Percentiles rank a stretch among this genome's conserved stretches.
Conservation (phyloP, 2,113 vertebrate genomes). For the Synchiropus splendidus region DNA sequence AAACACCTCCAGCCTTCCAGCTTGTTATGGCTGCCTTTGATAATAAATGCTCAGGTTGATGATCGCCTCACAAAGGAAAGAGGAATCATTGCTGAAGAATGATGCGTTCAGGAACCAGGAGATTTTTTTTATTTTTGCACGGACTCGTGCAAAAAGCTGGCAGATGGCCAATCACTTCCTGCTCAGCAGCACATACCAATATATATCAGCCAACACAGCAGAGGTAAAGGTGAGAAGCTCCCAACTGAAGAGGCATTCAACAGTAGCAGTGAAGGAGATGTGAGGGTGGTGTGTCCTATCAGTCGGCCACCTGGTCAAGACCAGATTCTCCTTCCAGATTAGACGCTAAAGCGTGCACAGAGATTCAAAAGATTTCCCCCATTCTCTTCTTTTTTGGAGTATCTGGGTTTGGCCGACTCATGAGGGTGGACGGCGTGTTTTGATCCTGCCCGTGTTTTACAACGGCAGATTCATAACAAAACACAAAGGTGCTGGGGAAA, state of each 20-base stretch:
- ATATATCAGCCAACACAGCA: conserved; percentile 14
- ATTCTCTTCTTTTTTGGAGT: conserved; percentile 58
- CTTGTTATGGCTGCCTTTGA: conserved; percentile 64
- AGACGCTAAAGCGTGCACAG: conserved; percentile 35
- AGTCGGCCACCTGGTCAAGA: conserved; percentile 62
- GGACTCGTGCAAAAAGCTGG: conserved; percentile 43
- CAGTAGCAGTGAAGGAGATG: conserved; percentile 34
- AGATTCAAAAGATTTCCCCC: conserved; percentile 50
- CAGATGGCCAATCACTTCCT: conserved; percentile 10
- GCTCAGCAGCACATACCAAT: conserved; percentile 19
- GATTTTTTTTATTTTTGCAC: conserved; percentile 38
- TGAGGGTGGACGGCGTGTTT: conserved; percentile 51
- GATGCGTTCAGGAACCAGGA: conserved; percentile 17
- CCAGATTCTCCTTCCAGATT: conserved; percentile 59
- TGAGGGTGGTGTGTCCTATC: conserved; percentile 47
- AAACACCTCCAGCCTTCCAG: conserved; percentile 23
- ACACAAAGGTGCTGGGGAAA: too few relatives aligned
- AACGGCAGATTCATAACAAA: too few relatives aligned
- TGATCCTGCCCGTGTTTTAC: conserved; percentile 17
- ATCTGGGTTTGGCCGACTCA: conserved; percentile 54
- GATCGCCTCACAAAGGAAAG: conserved; percentile 45
- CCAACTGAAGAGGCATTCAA: conserved; percentile 35
- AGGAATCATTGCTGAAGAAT: conserved; percentile 28
- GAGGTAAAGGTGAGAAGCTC: conserved; percentile 30
- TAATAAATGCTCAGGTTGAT: conserved; percentile 5